These are phyloP conservation scores for Drosophila bocki DNA, from an alignment of 1,140 invertebrate species.

Conservation along the genomic window DNA sequence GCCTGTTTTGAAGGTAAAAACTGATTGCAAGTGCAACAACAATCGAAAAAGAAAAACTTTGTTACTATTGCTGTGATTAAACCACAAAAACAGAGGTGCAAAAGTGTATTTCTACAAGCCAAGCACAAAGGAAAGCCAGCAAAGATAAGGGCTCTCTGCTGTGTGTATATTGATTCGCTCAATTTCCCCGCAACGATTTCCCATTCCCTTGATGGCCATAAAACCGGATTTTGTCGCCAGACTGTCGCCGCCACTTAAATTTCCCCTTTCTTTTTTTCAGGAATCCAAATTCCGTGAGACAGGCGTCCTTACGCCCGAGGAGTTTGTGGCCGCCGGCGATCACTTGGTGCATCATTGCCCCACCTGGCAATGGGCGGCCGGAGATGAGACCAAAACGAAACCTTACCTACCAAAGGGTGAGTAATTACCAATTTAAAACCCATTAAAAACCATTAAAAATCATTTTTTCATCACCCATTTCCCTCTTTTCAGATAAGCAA, in stretches of 20 bases:
- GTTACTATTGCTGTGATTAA: constrained; percentile 5
- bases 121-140: constrained; percentile 1
- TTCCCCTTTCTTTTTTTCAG: constrained; percentile 85
- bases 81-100: neutral
- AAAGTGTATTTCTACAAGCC: neutral
- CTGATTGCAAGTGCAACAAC: constrained; percentile 14
- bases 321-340: constrained; percentile 98
- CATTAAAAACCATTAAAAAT: constrained; percentile 29
- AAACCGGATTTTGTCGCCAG: constrained; percentile 40
- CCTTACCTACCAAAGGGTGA: constrained; percentile 92
- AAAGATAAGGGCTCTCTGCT: constrained; percentile 11
- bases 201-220: constrained; percentile 11
- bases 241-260: constrained; percentile 11
- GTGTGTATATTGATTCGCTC: constrained; percentile 18
- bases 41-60: constrained; percentile 7
- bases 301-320: constrained; percentile 97
- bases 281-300: constrained; percentile 99
- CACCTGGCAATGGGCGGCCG: constrained; percentile 99
- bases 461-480: constrained; percentile 7
- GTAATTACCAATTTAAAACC: neutral
- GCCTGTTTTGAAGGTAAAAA: constrained; percentile 97
- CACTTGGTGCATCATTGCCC: constrained; percentile 99
- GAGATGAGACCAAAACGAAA: constrained; percentile 94
- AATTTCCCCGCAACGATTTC: neutral
- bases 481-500: constrained; percentile 91